Evolutionary conservation across 2,113 vertebrate genomes (phyloP).

Genomic region (Eulacestoma nigropectus): DNA sequence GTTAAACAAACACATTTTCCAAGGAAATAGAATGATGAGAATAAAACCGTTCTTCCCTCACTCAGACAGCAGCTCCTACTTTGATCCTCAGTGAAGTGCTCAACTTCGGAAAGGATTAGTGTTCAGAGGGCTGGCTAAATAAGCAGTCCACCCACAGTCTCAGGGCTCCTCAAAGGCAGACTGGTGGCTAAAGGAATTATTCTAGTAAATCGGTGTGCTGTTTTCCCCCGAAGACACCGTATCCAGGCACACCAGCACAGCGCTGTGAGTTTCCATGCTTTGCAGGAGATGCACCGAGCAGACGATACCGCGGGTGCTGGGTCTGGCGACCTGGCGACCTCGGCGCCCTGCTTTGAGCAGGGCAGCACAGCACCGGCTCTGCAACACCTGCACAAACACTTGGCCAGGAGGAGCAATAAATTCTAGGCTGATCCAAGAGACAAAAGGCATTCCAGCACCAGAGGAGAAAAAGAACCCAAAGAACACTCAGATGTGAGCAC

Average conservation of each 20-base stretch:
- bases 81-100: neutral
- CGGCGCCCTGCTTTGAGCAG: neutral
- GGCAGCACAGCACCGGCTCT: neutral
- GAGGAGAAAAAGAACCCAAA: rapidly evolving
- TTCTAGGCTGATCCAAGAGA: neutral
- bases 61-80: neutral
- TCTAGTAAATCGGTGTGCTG: rapidly evolving
- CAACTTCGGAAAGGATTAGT: rapidly evolving
- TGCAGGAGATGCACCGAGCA: rapidly evolving
- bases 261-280: rapidly evolving
- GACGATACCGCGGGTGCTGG: rapidly evolving
- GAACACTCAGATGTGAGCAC: rapidly evolving
- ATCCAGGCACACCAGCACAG: rapidly evolving
- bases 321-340: neutral
- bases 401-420: neutral
- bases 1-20: neutral
- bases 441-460: neutral
- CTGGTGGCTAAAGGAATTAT: rapidly evolving
- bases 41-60: neutral
- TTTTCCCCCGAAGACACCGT: neutral
- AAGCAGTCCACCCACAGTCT: neutral
- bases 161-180: neutral
- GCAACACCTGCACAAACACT: neutral
- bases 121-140: neutral
- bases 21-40: neutral